Percentiles rank a stretch among this genome's conserved stretches.
Evolutionary conservation across 2,113 vertebrate genomes (phyloP).

Genomic region (Xiphophorus hellerii): DNA sequence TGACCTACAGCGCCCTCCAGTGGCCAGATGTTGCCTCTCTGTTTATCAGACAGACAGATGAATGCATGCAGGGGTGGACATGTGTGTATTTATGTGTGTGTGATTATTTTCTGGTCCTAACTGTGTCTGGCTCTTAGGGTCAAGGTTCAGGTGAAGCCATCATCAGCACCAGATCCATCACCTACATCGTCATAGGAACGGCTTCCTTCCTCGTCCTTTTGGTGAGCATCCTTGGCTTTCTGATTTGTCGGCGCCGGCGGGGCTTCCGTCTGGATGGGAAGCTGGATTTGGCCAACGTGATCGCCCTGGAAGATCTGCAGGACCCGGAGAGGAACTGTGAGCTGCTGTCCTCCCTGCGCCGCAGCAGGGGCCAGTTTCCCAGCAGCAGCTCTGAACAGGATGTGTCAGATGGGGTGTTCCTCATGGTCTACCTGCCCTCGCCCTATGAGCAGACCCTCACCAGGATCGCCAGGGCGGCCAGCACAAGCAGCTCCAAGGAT

Average conservation of each 20-base stretch:
- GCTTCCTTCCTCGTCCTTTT: slow-evolving; percentile 64
- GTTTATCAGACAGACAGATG: no score
- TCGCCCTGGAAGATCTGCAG: slow-evolving; percentile 80
- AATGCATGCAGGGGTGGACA: no score
- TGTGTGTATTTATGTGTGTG: no score
- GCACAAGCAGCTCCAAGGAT: slow-evolving; percentile 67
- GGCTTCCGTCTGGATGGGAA: slow-evolving; percentile 58
- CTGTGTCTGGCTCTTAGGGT: slow-evolving; percentile 30
- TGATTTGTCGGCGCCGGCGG: slow-evolving; percentile 52
- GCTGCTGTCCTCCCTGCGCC: slow-evolving; percentile 67
- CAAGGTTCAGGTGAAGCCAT: slow-evolving; percentile 53
- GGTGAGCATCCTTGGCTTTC: slow-evolving; percentile 38
- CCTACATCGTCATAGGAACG: slow-evolving; percentile 49
- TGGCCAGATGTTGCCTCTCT: slow-evolving; percentile 13
- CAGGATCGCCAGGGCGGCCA: slow-evolving; percentile 75
- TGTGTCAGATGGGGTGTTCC: slow-evolving; percentile 69
- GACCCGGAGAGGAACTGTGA: slow-evolving; percentile 71
- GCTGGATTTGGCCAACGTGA: slow-evolving; percentile 79
- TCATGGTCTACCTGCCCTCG: slow-evolving; percentile 80
- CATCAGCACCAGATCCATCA: slow-evolving; percentile 20
- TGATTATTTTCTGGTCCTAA: not conserved
- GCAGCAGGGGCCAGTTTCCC: slow-evolving; percentile 37
- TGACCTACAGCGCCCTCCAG: not conserved
- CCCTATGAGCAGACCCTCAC: slow-evolving; percentile 88
- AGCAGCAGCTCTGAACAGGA: slow-evolving; percentile 66